Conservation (phyloP, 2,888 invertebrate genomes). For the Rotaria macrura region DNA sequence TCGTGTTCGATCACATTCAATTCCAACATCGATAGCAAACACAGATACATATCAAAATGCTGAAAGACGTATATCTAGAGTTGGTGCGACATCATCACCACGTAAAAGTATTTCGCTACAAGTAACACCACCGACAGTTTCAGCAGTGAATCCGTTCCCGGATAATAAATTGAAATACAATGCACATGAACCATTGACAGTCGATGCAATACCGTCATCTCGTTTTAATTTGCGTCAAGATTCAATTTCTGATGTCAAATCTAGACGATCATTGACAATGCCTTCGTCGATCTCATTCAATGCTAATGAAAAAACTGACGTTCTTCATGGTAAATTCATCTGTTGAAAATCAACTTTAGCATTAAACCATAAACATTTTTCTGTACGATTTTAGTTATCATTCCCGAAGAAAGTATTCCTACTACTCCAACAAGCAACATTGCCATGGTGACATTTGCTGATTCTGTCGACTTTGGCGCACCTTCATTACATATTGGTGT, state of each 20-base stretch:
- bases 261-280: not conserved
- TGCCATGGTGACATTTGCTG: not conserved
- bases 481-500: not conserved
- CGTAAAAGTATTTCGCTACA: constrained; percentile 30
- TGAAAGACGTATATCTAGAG: not conserved
- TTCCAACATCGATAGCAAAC: not conserved
- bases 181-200: not conserved
- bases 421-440: not conserved
- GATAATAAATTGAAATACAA: constrained; percentile 44
- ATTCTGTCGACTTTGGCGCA: not conserved
- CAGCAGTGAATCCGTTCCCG: constrained; percentile 63
- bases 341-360: not conserved
- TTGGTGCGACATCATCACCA: not conserved
- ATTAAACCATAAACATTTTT: too few species aligned
- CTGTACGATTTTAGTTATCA: not conserved
- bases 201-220: not conserved
- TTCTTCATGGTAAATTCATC: not conserved
- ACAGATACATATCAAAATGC: not conserved
- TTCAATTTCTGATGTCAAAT: not conserved
- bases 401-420: not conserved
- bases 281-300: not conserved
- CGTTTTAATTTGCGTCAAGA: not conserved
- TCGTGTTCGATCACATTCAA: constrained; percentile 11
- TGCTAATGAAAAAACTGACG: not conserved
- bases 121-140: constrained; percentile 39